Conservation (phyloP, 2,888 invertebrate species). For the Ormyrus labotus region DNA sequence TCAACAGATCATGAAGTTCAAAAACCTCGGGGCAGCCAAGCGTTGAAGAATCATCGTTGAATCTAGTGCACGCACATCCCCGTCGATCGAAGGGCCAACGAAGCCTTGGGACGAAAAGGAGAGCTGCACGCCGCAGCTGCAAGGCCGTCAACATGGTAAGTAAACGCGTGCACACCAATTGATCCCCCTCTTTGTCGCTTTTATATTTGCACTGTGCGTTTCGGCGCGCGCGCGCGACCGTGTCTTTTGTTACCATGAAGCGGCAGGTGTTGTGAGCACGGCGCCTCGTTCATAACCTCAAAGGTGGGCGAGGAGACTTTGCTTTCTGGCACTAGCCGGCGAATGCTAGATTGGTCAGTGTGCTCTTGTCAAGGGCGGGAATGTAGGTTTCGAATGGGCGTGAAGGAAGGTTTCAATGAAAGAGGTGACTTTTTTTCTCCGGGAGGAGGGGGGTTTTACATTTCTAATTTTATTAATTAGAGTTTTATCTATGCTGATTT, state of each 20-base stretch:
- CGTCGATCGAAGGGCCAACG: background rate
- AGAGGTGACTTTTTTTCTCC: background rate
- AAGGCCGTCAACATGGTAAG: background rate
- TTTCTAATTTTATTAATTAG: too few relatives aligned
- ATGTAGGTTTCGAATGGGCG: slow-evolving; percentile 8
- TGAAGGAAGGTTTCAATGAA: background rate
- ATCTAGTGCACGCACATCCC: background rate
- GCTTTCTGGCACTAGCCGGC: background rate
- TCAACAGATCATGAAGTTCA: background rate
- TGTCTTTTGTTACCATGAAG: too few relatives aligned
- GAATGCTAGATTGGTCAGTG: background rate
- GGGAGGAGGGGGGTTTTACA: too few relatives aligned
- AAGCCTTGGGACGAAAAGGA: background rate
- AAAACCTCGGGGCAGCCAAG: background rate
- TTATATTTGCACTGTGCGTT: too few relatives aligned
- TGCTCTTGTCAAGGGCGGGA: slow-evolving; percentile 34
- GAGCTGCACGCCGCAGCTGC: background rate
- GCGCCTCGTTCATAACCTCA: slow-evolving; percentile 39
- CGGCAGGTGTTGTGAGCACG: background rate
- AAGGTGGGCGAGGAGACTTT: background rate
- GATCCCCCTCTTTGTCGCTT: too few relatives aligned
- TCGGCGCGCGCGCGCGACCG: too few relatives aligned
- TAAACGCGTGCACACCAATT: background rate
- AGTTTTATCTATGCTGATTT: too few relatives aligned
- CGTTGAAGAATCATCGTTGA: background rate